Evolutionary conservation across 2,888 invertebrate species (phyloP), one percentile per base, ranked within the genome.

Genomic region (Mellilla xanthometata): DNA sequence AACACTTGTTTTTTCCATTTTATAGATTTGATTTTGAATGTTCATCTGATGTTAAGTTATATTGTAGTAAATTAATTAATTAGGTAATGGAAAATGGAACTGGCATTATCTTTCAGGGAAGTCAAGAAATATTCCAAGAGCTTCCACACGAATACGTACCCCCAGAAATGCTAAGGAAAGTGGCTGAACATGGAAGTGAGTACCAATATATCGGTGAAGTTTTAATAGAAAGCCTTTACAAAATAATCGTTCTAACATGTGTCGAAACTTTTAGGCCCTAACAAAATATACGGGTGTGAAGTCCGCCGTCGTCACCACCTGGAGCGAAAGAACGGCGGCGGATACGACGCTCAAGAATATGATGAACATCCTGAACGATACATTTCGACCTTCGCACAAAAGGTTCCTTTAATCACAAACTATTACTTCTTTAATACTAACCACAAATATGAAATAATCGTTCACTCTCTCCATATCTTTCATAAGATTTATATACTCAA

Each of bases 121-220:
- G 95, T 9, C 96, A 96, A 86, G 96, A 96, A 81, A 93, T 99
- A 26, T 99, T 99, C 73, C 97, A 97, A 72, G 99, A 99, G 71
- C 81, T 99, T 33, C 99, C 99, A 0, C 95, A 97, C 68, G 99
- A 99, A 83, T 99, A 98, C 79, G 98, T 99, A 1, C 95, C 98
- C 4, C 98, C 99, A 0, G 96, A 97, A 70, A 96, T 97, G 92
- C 84, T 99, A 40, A 93, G 96, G 54, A 98, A 99, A 88, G 99
- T 99, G 0, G 96, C 99, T 0, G 95, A 97, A 74, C 98, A 99
- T 80, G 99, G 99, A 75, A 96, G 98, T 97, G 84, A 91, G n/a
- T n/a, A n/a, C n/a, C n/a, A n/a, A n/a, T n/a, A n/a, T n/a, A n/a
- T n/a, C n/a, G n/a, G n/a, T n/a, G 93, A 19, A 19, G 15, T 24